Conservation (phyloP, 1,140 invertebrate genomes). For the Aleiodes sp. region DNA sequence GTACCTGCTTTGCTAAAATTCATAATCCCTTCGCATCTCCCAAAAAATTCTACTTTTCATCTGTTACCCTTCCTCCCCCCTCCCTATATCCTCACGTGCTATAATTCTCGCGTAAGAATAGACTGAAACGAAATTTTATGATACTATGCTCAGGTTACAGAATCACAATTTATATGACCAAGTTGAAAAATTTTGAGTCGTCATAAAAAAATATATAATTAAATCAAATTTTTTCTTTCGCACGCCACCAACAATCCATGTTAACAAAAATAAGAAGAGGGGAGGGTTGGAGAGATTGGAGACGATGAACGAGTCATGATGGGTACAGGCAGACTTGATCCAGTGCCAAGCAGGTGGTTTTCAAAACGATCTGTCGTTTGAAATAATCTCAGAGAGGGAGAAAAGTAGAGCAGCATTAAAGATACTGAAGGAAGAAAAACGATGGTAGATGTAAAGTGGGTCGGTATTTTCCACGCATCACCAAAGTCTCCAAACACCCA, state of each 20-base stretch:
- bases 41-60: conserved; percentile 23
- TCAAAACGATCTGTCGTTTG: conserved; percentile 34
- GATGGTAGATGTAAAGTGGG: conserved; percentile 51
- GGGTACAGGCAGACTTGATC: conserved; percentile 47
- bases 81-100: neutral
- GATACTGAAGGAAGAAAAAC: conserved; percentile 10
- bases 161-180: neutral
- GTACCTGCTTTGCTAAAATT: conserved; percentile 14
- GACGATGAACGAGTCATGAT: neutral
- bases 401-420: conserved; percentile 28
- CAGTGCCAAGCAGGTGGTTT: conserved; percentile 63
- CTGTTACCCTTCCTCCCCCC: neutral
- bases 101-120: neutral
- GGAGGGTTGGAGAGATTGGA: conserved; percentile 1
- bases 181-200: neutral
- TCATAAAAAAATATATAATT: conserved; percentile 10
- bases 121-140: neutral
- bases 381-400: conserved; percentile 46
- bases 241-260: conserved; percentile 15
- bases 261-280: neutral
- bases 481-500: conserved; percentile 51
- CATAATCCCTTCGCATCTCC: neutral
- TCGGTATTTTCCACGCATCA: conserved; percentile 63
- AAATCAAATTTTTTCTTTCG: neutral
- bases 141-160: neutral